Evolutionary conservation across 2,797 vertebrate genomes (phyloP).

Genomic region (Intellagama lesueurii): DNA sequence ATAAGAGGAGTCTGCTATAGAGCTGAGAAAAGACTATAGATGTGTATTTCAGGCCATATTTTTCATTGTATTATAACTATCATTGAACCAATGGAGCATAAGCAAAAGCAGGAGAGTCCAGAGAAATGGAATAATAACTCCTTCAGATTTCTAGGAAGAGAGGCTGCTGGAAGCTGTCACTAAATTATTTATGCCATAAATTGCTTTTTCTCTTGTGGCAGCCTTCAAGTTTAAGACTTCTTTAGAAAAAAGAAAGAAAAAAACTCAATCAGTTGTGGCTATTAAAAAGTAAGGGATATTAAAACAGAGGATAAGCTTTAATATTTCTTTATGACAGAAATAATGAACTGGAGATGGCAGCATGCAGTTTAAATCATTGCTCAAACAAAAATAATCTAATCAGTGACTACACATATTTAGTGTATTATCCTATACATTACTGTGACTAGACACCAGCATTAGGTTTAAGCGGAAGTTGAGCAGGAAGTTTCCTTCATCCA

Average conservation of each 20-base stretch:
- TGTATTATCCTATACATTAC: not conserved
- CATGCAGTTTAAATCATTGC: not conserved
- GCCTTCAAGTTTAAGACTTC: slow-evolving; percentile 36
- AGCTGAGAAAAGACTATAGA: slow-evolving; percentile 41
- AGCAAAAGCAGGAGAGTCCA: slow-evolving; percentile 46
- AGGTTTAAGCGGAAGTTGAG: not conserved
- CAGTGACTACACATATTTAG: not conserved
- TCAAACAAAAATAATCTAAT: not conserved
- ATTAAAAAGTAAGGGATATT: slow-evolving; percentile 29
- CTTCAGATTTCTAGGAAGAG: slow-evolving; percentile 49
- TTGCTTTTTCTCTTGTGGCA: slow-evolving; percentile 35
- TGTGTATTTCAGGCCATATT: slow-evolving; percentile 41
- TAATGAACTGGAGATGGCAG: slow-evolving; percentile 18
- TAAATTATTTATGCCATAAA: slow-evolving; percentile 61
- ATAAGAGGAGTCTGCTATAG: not conserved
- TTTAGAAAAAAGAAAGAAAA: not conserved
- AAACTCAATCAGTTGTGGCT: slow-evolving; percentile 33
- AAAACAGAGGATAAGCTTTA: slow-evolving; percentile 56
- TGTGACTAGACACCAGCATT: not conserved
- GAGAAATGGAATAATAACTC: slow-evolving; percentile 57
- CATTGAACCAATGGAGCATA: slow-evolving; percentile 52
- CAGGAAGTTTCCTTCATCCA: not conserved
- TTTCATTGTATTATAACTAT: slow-evolving; percentile 53
- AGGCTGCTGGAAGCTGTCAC: slow-evolving; percentile 46
- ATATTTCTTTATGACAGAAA: slow-evolving; percentile 39